Evolutionary conservation across 2,797 vertebrate species (phyloP).

Genomic region (Peromyscus eremicus): DNA sequence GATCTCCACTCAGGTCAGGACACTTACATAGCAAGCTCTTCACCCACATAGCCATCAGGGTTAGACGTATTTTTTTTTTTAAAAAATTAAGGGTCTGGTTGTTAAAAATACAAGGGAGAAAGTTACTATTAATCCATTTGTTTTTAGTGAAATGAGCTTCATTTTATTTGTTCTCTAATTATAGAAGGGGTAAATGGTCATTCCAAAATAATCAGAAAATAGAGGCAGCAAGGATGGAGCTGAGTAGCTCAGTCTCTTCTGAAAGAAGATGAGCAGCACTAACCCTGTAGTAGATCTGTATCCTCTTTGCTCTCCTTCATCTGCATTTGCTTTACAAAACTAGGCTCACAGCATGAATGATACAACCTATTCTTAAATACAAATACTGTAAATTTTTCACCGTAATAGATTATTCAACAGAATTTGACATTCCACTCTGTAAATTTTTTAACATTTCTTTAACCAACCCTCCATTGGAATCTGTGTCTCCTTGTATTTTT

Average conservation of each 20-base stretch:
- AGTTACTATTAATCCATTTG: not conserved
- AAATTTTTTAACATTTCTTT: slow-evolving; percentile 29
- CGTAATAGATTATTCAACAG: not conserved
- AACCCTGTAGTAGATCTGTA: no score
- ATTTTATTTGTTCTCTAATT: not conserved
- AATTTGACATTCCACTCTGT: not conserved
- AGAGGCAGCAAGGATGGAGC: not conserved
- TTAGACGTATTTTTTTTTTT: slow-evolving; percentile 9
- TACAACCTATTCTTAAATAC: not conserved
- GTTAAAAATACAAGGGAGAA: not conserved
- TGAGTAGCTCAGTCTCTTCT: not conserved
- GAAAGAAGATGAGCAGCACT: not conserved
- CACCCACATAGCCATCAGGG: not conserved
- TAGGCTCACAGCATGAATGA: not conserved
- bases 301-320: not conserved
- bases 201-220: not conserved
- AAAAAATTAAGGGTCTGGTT: not conserved
- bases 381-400: not conserved
- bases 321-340: not conserved
- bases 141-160: not conserved
- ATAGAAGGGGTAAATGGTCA: not conserved
- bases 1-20: not conserved
- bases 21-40: not conserved
- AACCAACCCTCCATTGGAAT: not conserved
- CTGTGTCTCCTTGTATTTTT: slow-evolving; percentile 18